A percentile compares a stretch with the other conserved stretches of the same genome.
phyloP scores from a whole-genome alignment of 2,113 vertebrate genomes.

The Stegastes partitus region DNA sequence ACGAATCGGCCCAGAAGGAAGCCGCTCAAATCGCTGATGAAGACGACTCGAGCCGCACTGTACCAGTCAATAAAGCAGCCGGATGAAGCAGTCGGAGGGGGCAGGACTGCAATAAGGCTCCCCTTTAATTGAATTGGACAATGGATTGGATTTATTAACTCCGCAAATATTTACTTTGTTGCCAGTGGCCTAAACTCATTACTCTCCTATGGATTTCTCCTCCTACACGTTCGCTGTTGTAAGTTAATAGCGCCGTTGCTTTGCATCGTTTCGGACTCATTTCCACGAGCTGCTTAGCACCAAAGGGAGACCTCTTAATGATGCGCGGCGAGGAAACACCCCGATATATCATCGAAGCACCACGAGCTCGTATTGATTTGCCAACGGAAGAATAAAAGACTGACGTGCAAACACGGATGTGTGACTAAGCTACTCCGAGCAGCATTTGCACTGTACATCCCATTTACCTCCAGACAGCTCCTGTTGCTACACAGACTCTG shows the following conservation, averaged over 20 bases:
- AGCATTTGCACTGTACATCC: constrained; percentile 12
- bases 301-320: constrained; percentile 32
- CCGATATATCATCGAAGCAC: constrained; percentile 11
- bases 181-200: constrained; percentile 79
- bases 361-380: constrained; percentile 49
- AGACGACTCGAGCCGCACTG: constrained; percentile 32
- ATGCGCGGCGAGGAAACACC: neutral
- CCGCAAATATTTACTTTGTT: constrained; percentile 81
- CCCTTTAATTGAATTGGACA: constrained; percentile 73
- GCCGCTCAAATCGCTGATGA: constrained; percentile 18
- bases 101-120: constrained; percentile 12
- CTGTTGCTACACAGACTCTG: neutral
- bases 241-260: constrained; percentile 75
- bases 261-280: constrained; percentile 85
- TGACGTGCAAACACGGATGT: constrained; percentile 48
- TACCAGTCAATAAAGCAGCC: constrained; percentile 41
- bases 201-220: constrained; percentile 81
- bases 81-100: constrained; percentile 17
- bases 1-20: constrained; percentile 21
- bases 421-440: constrained; percentile 37
- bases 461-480: constrained; percentile 24
- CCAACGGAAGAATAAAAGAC: constrained; percentile 13
- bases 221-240: constrained; percentile 65
- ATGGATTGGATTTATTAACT: constrained; percentile 79
- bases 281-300: constrained; percentile 67